phyloP scores from a whole-genome alignment of 2,797 vertebrate genomes.

The Falco rusticolus region DNA sequence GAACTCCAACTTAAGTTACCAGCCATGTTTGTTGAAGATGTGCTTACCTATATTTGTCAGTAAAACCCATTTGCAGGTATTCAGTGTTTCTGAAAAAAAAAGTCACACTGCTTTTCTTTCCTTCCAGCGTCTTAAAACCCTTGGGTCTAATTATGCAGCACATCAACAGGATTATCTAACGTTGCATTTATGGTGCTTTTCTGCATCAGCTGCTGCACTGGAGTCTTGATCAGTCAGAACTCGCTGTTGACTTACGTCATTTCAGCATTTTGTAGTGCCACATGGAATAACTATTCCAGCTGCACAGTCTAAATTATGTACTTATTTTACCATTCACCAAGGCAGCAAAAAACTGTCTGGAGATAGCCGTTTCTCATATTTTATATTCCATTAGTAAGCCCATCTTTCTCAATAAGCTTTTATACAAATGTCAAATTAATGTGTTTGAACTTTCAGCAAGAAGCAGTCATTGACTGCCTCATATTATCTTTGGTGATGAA shows the following conservation, averaged over 20 bases:
- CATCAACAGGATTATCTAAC: neutral
- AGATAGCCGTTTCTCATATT: neutral
- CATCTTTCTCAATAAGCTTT: conserved; percentile 10
- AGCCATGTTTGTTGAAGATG: neutral
- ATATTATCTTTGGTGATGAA: neutral
- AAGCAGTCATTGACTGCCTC: neutral
- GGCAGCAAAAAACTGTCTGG: neutral
- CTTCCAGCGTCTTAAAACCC: neutral
- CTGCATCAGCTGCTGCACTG: neutral
- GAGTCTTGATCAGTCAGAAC: neutral
- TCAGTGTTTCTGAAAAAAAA: neutral
- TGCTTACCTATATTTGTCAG: neutral
- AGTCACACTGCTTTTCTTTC: neutral
- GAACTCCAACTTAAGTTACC: neutral
- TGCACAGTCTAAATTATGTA: neutral
- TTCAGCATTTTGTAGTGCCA: neutral
- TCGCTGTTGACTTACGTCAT: neutral
- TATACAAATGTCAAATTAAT: conserved; percentile 41
- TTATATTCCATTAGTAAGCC: conserved; percentile 34
- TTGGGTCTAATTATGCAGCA: neutral
- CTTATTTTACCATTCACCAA: neutral
- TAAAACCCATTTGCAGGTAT: neutral
- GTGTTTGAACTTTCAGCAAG: conserved; percentile 8
- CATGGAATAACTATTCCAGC: neutral
- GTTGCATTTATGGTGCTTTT: neutral